A percentile compares a stretch with the other conserved stretches of the same genome.
Conservation (phyloP, 2,797 vertebrate species). For the Leucoraja ocellata region DNA sequence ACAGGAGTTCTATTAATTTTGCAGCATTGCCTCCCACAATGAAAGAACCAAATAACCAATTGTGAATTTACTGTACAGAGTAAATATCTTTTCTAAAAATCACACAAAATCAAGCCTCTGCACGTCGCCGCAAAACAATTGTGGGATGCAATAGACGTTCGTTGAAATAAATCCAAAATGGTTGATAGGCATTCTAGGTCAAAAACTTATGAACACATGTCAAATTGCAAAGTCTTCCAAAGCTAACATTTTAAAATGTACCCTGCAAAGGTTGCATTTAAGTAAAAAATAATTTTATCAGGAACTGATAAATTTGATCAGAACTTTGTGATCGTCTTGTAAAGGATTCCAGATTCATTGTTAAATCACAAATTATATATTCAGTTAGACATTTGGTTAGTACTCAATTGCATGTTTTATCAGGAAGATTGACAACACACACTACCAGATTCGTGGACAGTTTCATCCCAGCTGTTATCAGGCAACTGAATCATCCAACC, state of each 20-base stretch:
- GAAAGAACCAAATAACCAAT: background rate
- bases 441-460: no score
- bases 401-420: background rate
- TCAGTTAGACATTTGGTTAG: background rate
- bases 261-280: background rate
- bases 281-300: background rate
- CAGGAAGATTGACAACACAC: no score
- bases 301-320: background rate
- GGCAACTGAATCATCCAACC: no score
- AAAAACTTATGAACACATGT: background rate
- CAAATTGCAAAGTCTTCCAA: no score
- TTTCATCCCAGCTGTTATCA: no score
- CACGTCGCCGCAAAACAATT: background rate
- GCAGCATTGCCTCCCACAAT: background rate
- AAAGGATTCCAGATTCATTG: background rate
- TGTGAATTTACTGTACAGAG: background rate
- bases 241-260: no score
- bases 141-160: background rate
- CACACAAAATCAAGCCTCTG: background rate
- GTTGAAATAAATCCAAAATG: background rate
- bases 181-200: background rate
- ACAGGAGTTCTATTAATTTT: background rate
- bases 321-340: background rate
- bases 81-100: background rate
- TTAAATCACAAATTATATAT: background rate